Conservation (phyloP, 1,140 invertebrate species). For the Acromyrmex heyeri region DNA sequence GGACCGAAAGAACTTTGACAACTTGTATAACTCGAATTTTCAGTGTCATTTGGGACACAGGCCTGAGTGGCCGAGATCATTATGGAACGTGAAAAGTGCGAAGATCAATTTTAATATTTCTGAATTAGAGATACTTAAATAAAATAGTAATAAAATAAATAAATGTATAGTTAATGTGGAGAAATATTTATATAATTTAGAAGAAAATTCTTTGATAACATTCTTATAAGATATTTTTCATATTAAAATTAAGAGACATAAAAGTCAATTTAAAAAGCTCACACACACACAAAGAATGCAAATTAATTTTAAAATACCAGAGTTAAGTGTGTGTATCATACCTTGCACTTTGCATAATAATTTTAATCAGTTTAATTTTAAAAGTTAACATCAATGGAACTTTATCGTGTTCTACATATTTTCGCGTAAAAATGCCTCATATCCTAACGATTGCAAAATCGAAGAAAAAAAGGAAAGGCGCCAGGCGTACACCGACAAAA, state of each 20-base stretch:
- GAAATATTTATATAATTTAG: background rate
- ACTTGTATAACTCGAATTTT: conserved; percentile 56
- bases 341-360: background rate
- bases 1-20: conserved; percentile 69
- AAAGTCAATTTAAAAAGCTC: background rate
- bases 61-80: conserved; percentile 55
- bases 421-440: background rate
- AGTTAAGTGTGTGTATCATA: background rate
- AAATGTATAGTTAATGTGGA: background rate
- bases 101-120: conserved; percentile 18
- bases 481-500: conserved; percentile 75
- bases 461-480: conserved; percentile 36
- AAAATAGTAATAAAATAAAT: too few species aligned
- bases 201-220: background rate
- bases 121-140: background rate
- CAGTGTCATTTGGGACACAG: conserved; percentile 58
- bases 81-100: conserved; percentile 48
- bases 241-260: conserved; percentile 10
- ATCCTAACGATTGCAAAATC: background rate
- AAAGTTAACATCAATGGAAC: background rate
- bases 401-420: background rate
- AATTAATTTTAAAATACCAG: background rate
- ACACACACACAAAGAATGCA: background rate
- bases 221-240: background rate
- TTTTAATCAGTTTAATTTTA: background rate